Base-by-base conservation (phyloP, 2,113 vertebrate genomes). In the Pagrus major region DNA sequence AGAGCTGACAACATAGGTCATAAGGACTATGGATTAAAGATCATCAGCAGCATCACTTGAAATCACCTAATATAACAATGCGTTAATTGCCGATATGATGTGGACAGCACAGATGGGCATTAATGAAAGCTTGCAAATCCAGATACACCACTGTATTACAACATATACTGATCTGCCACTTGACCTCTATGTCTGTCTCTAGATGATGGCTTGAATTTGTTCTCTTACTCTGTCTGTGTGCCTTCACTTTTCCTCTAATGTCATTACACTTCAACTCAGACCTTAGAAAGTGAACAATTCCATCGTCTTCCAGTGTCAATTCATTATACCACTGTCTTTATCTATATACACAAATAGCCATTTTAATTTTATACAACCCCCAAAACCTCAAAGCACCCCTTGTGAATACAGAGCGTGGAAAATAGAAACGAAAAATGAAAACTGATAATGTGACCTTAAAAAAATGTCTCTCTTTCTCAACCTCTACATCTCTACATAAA, bases 61-160 rank as follows among this genome's bases (percentile, higher is more conserved):
- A 68, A 85, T 81, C 74, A 73, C 35, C 81, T 87, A 76, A 81
- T 84, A 74, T 69, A 79, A 83, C 42, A 84, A 70, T 64, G 42
- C 73, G 47, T 39, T 86, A 83, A 88, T 70, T 86, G 60, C 10
- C 37, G 76, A 78, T 76, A 73, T 59, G 77, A 41, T 14, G 54
- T 33, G 35, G 65, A 80, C 59, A 72, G 69, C 51, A 81, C 35
- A 64, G 72, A 78, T 15, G 9, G 46, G 41, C 37, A 23, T 70
- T 61, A 46, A 74, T 66, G 7, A 29, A 41, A 27, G 23, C 49
- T 49, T 59, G 15, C 15, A 61, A n/a, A 44, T 33, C 29, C 37
- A 70, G 51, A 73, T 25, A 46, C 16, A 37, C 14, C 8, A 46
- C 64, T 18, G n/a, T 23, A 23, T 52, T 23, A 15, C 9, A 51